Evolutionary conservation across 2,797 vertebrate species (phyloP), one percentile per base, ranked within the genome.

Genomic region (Spinibarbus caldwelli): DNA sequence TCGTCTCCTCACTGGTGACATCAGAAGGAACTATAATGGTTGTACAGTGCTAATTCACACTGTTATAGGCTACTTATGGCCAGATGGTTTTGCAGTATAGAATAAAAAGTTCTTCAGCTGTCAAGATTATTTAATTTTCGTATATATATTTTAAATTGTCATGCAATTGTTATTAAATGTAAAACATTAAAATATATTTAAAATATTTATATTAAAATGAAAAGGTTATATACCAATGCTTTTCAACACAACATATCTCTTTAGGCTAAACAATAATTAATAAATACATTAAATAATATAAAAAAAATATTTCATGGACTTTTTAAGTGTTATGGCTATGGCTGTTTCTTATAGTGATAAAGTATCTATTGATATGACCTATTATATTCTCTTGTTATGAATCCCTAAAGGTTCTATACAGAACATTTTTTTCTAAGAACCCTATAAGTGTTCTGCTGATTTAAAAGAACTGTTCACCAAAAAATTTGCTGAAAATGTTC

Each of bases 1-100:
- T 41, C 5, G 12, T 38, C 31, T 38, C 2, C 19, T 52, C 15
- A 26, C 64, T 19, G 6, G 12, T 77, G 26, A 49, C 21, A 80
- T 23, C 31, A 77, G 31, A 77, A 77, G 23, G 49, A 57, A 36
- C 59, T 64, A 36, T 52, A 67, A 75, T 62, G 57, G 57, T 31
- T 57, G 64, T 26, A 15, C 9, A 43, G 67, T 43, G 36, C 14
- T 38, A 59, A 59, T 71, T 72, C 17, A n/a, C 67, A 31, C 17
- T 57, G 4, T 57, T 59, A 71, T 49, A 41, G 41, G 2, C 41
- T 41, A 38, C 31, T 36, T 54, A 38, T n/a, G 12, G 73, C 34
- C 1, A 12, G 1, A 75, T 73, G 31, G 29, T 76, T 54, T 54
- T 52, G 4, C 47, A 34, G 26, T 49, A 57, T 57, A 10, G 47